Evolutionary conservation across 2,797 vertebrate genomes (phyloP), one percentile per base, ranked within the genome.

Genomic region (Vultur gryphus): DNA sequence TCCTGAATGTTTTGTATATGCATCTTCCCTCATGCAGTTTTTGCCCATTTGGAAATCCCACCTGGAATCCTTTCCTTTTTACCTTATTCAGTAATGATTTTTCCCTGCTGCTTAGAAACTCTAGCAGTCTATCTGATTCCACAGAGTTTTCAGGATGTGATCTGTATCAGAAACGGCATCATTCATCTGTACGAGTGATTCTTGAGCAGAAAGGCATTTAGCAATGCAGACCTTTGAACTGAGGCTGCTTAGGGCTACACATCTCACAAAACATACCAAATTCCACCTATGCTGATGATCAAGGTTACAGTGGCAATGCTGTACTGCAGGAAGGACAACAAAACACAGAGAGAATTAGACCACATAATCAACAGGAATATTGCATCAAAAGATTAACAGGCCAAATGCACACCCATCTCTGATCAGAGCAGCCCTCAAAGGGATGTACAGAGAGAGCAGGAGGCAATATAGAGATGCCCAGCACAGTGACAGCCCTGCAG

Each of bases 51-150:
- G 26, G 59, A 76, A 72, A 84, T 41, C 14, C 35, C 76, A 65
- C 37, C 6, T 55, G 20, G 35, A 94, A 87, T 66, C 20, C 71
- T 57, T 35, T 57, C 43, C 15, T 79, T 58, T 86, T 49, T 72
- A n/a, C 33, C 19, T 64, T n/a, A 49, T 28, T 66, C 51, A 52
- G 37, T 24, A 78, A 67, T 11, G 7, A 31, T 18, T 37, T 59
- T 52, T 75, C 61, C 11, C 37, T 75, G 23, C 33, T 87, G 44
- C 46, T 84, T 84, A 35, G 43, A 84, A 94, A 90, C 18, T 82
- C 59, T 13, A 67, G 9, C 44, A 77, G 64, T 39, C n/a, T 55
- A 21, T 10, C 25, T 7, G 2, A 48, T 71, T 69, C 52, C 54
- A 46, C 55, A 29, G 28, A 71, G 23, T 64, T 82, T 84, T 80